Percentiles rank a stretch among this genome's conserved stretches.
These are phyloP conservation scores for Peromyscus leucopus DNA, from an alignment of 2,113 vertebrate genomes.

Conservation along the genomic window DNA sequence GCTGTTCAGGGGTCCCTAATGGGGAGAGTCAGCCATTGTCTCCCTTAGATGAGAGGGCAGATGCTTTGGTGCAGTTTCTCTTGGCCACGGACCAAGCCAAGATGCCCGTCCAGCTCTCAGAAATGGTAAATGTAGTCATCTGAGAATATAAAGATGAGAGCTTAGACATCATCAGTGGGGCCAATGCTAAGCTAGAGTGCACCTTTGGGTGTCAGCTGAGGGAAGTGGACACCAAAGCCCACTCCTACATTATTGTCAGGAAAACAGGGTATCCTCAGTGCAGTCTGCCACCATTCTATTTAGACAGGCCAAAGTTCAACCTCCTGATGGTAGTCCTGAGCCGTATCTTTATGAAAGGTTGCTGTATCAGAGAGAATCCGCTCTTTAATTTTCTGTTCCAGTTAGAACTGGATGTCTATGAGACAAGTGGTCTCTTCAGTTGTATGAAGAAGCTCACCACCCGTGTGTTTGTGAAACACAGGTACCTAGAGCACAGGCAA, in stretches of 20 bases:
- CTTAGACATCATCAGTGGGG: slow-evolving; percentile 87
- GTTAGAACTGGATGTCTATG: slow-evolving; percentile 85
- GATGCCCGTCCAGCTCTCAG: slow-evolving; percentile 90
- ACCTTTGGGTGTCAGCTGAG: slow-evolving; percentile 92
- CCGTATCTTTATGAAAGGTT: slow-evolving; percentile 95
- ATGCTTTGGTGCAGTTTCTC: slow-evolving; percentile 92
- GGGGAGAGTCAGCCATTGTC: not conserved
- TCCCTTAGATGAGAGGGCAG: slow-evolving; percentile 80
- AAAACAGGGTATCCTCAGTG: slow-evolving; percentile 78
- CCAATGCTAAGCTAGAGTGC: slow-evolving; percentile 86
- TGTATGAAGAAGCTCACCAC: slow-evolving; percentile 91
- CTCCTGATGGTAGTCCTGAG: slow-evolving; percentile 92
- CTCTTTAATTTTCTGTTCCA: slow-evolving; percentile 85
- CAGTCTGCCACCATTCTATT: slow-evolving; percentile 58
- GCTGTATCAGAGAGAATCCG: slow-evolving; percentile 83
- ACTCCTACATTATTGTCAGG: slow-evolving; percentile 91
- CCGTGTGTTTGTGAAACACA: slow-evolving; percentile 93
- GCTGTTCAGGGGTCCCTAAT: not conserved
- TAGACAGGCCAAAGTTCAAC: slow-evolving; percentile 88
- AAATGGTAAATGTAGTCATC: slow-evolving; percentile 89
- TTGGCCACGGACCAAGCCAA: slow-evolving; percentile 94
- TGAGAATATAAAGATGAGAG: slow-evolving; percentile 89
- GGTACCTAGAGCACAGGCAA: slow-evolving; percentile 88
- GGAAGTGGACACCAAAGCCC: slow-evolving; percentile 90
- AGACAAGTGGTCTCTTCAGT: slow-evolving; percentile 89